Base-by-base conservation (phyloP, 1,140 invertebrate genomes). In the Reticulitermes speratus region DNA sequence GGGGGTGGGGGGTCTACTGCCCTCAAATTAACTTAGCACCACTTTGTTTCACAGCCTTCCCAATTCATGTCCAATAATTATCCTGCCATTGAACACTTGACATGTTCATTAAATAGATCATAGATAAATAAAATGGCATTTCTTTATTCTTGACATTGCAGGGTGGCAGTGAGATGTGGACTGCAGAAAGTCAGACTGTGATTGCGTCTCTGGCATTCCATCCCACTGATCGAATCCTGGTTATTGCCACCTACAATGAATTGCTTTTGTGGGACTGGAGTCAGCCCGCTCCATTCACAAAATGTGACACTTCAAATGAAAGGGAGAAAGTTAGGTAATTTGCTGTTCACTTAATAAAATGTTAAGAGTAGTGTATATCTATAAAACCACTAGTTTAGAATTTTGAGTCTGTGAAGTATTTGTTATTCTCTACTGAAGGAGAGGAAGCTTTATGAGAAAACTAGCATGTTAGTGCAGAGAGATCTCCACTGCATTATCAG, bases 201-300 rank as follows among this genome's bases (percentile, higher is more conserved):
- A 97, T 98, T 88, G 95, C 97, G 2, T 97, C 96, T 0, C 92
- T 98, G 87, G 95, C 96, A 21, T 98, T 98, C 91, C 97, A 98
- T 91, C 97, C 97, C 1, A 93, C 93, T 30, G 96, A 97, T 89
- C 93, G 95, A 88, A 91, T 98, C 85, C 92, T 98, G 48, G 96
- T 97, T 8, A 96, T 98, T 88, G 97, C 97, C 32, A 96, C 96
- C 2, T 95, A 93, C 88, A 97, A 97, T 92, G 94, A 96, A 90
- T 91, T 98, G 30, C 95, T 96, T 90, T 97, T 98, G 91, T 98
- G 97, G 97, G 96, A 98, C 89, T 98, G 97, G 97, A 95, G 94
- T 89, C 92, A 94, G 88, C 92, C 94, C 0, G 92, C 95, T 88
- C 97, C 96, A 0, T 96, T 97, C 90, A 94, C 95, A 69, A 93